Evolutionary conservation across 2,113 vertebrate species (phyloP), one percentile per base, ranked within the genome.

Genomic region (Cygnus buccinator): DNA sequence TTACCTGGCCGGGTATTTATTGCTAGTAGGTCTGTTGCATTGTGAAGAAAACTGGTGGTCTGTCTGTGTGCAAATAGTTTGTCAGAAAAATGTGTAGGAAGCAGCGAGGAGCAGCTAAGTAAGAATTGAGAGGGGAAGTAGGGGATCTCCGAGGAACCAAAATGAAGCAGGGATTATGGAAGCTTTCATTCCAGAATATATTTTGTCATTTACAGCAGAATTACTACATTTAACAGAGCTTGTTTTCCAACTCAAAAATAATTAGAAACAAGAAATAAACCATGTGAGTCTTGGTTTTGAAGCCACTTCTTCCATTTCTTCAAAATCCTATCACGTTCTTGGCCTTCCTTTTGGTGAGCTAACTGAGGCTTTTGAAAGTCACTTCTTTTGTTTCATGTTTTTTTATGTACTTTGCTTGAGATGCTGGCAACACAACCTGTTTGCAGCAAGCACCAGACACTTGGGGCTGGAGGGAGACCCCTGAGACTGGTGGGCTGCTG

Each of bases 381-480:
- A 14, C 12, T 70, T 44, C 7, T 17, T 9, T 58, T 70, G 28
- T 26, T 67, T 72, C 6, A 41, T 29, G 7, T 7, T 8, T 80
- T 58, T 67, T 44, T 58, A 17, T 26, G 6, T 61, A 13, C 26
- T 59, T 59, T 31, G 19, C n/a, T 75, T 54, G 37, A 39, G 59
- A 15, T 68, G 8, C 55, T 74, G 72, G 22, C 63, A 73, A 7
- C 41, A 68, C 35, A 57, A 31, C 46, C 25, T 41, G 37, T 78
- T 82, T 86, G 13, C 35, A 63, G 41, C 31, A 50, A 41, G 58
- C 59, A 25, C 58, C n/a, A 50, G 39, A 29, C 21, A 17, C 20
- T 10, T 52, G 62, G 12, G 44, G 7, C 11, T 0, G 3, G 9
- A 26, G 44, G 0, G 3, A 13, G 61, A 39, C 1, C 48, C 48